Evolutionary conservation across 2,113 vertebrate species (phyloP).

Genomic region (Ammodytes marinus): DNA sequence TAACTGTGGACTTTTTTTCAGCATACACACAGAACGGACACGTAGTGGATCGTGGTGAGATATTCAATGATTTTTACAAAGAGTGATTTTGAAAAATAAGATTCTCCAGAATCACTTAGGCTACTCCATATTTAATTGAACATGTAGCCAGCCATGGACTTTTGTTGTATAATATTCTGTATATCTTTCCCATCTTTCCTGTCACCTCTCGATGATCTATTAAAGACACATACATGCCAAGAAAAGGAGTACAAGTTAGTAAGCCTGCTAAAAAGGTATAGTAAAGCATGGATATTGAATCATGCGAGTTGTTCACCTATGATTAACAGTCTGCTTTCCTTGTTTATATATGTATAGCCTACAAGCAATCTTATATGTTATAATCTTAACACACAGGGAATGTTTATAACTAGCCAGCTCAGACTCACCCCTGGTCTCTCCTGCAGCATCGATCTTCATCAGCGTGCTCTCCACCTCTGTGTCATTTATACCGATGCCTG

Average conservation of each 20-base stretch:
- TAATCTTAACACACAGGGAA: too few species aligned
- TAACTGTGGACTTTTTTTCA: too few species aligned
- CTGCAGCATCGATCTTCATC: slow-evolving; percentile 82
- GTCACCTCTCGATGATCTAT: neutral
- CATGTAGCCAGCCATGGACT: too few species aligned
- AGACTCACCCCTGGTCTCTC: slow-evolving; percentile 88
- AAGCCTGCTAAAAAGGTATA: neutral
- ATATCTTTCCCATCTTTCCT: neutral
- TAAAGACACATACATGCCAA: neutral
- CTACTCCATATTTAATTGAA: too few species aligned
- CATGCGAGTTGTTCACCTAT: slow-evolving; percentile 1
- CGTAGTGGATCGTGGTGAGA: too few species aligned
- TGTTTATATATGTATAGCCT: neutral
- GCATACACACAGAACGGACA: too few species aligned
- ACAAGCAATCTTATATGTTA: too few species aligned
- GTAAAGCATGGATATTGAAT: neutral
- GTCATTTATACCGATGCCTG: slow-evolving; percentile 81
- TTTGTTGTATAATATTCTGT: too few species aligned
- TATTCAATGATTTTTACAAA: too few species aligned
- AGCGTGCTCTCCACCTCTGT: slow-evolving; percentile 83
- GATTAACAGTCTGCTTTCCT: neutral
- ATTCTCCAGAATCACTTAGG: too few species aligned
- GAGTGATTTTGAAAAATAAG: too few species aligned
- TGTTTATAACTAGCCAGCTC: neutral
- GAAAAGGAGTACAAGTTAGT: neutral